These are phyloP conservation scores for Bagarius yarrelli DNA, from an alignment of 2,113 vertebrate species.

Conservation along the genomic window DNA sequence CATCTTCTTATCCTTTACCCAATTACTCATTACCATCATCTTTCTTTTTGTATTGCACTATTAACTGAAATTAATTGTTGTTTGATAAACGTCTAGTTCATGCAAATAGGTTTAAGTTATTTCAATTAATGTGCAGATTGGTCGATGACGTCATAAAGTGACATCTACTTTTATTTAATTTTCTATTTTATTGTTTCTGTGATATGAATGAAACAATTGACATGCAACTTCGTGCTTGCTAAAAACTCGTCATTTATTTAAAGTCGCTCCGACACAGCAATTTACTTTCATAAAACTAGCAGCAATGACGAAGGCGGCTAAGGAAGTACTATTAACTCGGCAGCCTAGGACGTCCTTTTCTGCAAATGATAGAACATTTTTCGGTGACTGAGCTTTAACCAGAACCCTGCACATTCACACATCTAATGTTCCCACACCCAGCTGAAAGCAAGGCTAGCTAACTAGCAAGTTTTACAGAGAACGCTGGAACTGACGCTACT, in stretches of 20 bases:
- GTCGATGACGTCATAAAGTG: background rate
- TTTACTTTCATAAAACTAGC: background rate
- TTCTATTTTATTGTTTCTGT: background rate
- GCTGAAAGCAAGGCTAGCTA: background rate
- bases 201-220: background rate
- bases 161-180: too few relatives aligned
- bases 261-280: constrained; percentile 18
- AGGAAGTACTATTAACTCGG: background rate
- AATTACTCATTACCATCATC: background rate
- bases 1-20: background rate
- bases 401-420: background rate
- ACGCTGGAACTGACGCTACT: background rate
- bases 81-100: background rate
- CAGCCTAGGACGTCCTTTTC: background rate
- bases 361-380: background rate
- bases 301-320: background rate
- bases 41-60: background rate
- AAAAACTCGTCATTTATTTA: background rate
- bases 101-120: background rate
- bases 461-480: background rate
- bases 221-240: background rate
- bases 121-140: background rate
- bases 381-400: background rate
- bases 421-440: background rate
- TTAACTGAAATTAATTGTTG: background rate